Evolutionary conservation across 2,113 vertebrate species (phyloP), one percentile per base, ranked within the genome.

Genomic region (Sphaerodactylus townsendi): DNA sequence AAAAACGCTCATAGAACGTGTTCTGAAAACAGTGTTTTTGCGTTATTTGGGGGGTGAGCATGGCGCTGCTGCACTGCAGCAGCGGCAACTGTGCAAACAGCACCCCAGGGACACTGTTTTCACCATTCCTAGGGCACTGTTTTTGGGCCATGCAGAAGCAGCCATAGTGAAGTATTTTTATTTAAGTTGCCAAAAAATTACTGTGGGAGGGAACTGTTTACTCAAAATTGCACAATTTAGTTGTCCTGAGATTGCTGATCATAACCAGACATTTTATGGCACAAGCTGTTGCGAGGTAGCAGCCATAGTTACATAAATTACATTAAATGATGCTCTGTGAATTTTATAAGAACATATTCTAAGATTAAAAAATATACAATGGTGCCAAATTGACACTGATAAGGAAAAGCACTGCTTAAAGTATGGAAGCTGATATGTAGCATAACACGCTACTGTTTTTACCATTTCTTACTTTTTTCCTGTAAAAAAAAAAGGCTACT

Each of bases 291-390:
- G 37, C 4, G n/a, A 84, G 28, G n/a, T 3, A 2, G 3, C 25
- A 37, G 23, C 56, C 62, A 35, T 46, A 25, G 0, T 0, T 73
- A 0, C 0, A 0, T 66, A 37, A 86, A 30, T 74, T 1, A 0
- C 41, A n/a, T 11, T 65, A 37, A 75, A 68, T 33, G 9, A 1
- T 78, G 84, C 66, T 56, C 70, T 30, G 0, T 0, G 85, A 69
- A 19, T 0, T 64, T 21, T 14, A 62, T 30, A 85, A 62, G 39
- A 19, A 69, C 10, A 33, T 77, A n/a, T 28, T 37, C 83, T 82
- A 84, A 76, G 69, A 80, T 83, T n/a, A 75, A 74, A 64, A 28
- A 30, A 14, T 30, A 5, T 74, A 44, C 28, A 33, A 5, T 72
- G 21, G 81, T n/a, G 17, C 21, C 35, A 59, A 56, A 69, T 2